phyloP scores from a whole-genome alignment of 1,140 invertebrate species.

The Archivesica marissinica region DNA sequence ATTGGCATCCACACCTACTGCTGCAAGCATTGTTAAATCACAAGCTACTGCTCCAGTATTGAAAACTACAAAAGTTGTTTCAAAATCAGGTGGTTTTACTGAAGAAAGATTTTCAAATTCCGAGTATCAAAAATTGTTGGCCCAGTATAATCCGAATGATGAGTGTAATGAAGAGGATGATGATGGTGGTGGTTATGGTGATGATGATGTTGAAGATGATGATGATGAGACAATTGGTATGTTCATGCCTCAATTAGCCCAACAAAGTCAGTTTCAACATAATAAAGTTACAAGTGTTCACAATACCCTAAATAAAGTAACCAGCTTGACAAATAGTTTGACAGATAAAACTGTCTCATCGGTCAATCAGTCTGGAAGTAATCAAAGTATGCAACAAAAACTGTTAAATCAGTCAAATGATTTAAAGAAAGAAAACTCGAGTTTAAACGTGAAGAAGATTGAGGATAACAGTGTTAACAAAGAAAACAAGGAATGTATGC shows the following conservation, averaged over 20 bases:
- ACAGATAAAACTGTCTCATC: background rate
- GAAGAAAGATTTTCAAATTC: constrained; percentile 49
- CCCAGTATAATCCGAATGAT: constrained; percentile 27
- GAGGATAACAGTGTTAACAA: constrained; percentile 7
- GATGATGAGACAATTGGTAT: background rate
- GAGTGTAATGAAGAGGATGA: background rate
- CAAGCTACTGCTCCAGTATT: constrained; percentile 11
- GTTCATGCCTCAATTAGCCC: background rate
- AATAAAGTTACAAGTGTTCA: constrained; percentile 9
- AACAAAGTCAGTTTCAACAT: constrained; percentile 12
- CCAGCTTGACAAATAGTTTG: background rate
- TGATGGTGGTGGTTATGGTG: background rate
- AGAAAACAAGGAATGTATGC: constrained; percentile 5
- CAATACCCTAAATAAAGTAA: constrained; percentile 10
- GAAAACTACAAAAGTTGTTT: constrained; percentile 50
- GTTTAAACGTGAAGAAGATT: background rate
- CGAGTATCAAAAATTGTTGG: constrained; percentile 48
- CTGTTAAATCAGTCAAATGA: background rate
- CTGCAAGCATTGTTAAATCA: too few species aligned
- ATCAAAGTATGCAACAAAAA: background rate
- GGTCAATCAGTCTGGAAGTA: background rate
- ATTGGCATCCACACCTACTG: too few species aligned
- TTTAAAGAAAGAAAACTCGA: background rate
- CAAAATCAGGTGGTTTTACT: constrained; percentile 52
- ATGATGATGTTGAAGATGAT: background rate